These are phyloP conservation scores for Trachops cirrhosus DNA, from an alignment of 2,797 vertebrate species.

Conservation along the genomic window DNA sequence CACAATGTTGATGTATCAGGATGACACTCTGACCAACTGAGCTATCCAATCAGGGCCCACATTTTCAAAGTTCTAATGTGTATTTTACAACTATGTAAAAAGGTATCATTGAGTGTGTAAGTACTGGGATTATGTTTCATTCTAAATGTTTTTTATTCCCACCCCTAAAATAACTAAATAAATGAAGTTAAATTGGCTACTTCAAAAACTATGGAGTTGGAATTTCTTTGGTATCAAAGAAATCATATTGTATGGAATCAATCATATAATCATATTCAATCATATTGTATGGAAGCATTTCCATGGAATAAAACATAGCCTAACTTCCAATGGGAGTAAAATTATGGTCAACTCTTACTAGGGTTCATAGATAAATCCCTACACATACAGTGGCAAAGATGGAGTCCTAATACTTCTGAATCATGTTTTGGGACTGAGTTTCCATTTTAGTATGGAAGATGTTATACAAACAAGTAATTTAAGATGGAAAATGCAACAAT, in stretches of 20 bases:
- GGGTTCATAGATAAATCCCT: not conserved
- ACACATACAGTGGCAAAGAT: not conserved
- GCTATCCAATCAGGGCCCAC: too few relatives aligned
- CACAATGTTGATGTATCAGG: too few relatives aligned
- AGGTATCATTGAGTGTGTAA: not conserved
- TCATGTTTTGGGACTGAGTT: not conserved
- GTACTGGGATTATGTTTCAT: not conserved
- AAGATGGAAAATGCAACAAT: not conserved
- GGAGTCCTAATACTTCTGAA: not conserved
- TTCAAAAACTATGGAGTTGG: not conserved
- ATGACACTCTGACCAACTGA: too few relatives aligned
- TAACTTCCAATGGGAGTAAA: not conserved
- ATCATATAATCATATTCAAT: not conserved
- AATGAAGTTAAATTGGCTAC: not conserved
- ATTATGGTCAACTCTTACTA: not conserved
- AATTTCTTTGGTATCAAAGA: slow-evolving; percentile 13
- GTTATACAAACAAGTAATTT: not conserved
- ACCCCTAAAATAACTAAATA: not conserved
- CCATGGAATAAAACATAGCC: not conserved
- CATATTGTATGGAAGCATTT: not conserved
- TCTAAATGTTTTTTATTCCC: not conserved
- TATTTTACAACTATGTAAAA: not conserved
- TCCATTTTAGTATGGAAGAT: not conserved
- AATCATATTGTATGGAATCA: not conserved
- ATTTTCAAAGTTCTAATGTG: not conserved